A percentile compares a stretch with the other conserved stretches of the same genome.
phyloP scores from a whole-genome alignment of 2,888 invertebrate genomes.

The Sesia apiformis region DNA sequence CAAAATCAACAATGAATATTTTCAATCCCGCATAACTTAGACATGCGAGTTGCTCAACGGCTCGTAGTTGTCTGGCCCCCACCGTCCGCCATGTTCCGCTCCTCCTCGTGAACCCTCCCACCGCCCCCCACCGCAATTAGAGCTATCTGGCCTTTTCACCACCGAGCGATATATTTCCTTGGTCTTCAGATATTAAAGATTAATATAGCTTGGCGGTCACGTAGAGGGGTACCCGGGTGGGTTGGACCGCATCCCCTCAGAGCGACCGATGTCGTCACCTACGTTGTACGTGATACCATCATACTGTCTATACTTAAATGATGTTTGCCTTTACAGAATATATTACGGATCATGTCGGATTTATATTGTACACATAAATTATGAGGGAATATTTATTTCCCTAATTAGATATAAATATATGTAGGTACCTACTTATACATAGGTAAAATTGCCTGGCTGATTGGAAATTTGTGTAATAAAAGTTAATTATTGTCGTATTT shows the following conservation, averaged over 20 bases:
- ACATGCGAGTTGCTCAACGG: slow-evolving; percentile 37
- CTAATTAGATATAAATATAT: too few relatives aligned
- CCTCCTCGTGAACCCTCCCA: slow-evolving; percentile 67
- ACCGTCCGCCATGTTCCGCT: slow-evolving; percentile 59
- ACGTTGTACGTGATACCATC: slow-evolving; percentile 34
- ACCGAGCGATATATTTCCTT: slow-evolving; percentile 52
- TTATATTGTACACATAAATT: background rate
- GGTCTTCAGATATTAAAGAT: slow-evolving; percentile 52
- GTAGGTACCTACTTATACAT: too few relatives aligned
- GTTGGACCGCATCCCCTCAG: slow-evolving; percentile 52
- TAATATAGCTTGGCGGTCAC: slow-evolving; percentile 37
- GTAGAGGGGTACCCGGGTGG: slow-evolving; percentile 38
- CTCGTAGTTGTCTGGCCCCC: slow-evolving; percentile 57
- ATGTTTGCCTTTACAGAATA: background rate
- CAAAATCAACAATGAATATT: too few relatives aligned
- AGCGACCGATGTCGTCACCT: slow-evolving; percentile 53
- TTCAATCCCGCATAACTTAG: slow-evolving; percentile 3
- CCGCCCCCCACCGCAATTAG: slow-evolving; percentile 63
- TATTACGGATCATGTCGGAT: background rate
- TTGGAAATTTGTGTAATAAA: too few relatives aligned
- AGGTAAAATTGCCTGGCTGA: too few relatives aligned
- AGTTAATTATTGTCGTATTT: too few relatives aligned
- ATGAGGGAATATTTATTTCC: too few relatives aligned
- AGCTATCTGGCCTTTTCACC: slow-evolving; percentile 38
- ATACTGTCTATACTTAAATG: background rate